Base-by-base conservation (phyloP, 2,888 invertebrate genomes). In the Drosophila parthenogenetica region DNA sequence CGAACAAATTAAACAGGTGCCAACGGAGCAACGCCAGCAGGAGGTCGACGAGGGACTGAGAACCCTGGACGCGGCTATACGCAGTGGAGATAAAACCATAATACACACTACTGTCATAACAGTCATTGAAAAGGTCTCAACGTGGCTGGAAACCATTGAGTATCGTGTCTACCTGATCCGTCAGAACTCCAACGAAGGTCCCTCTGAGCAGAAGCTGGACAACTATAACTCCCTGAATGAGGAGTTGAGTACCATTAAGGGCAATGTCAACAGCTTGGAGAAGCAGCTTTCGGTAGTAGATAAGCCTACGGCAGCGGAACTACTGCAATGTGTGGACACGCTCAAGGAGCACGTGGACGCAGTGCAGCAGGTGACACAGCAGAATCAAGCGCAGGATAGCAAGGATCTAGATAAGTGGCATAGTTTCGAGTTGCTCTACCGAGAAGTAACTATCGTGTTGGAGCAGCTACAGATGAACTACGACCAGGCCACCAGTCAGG, bases 81-180 rank as follows among this genome's bases (percentile, higher is more conserved):
- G 94, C 51, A 92, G 91, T 69, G 93, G 94, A 40, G 94, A 96
- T 89, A 92, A 93, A 3, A 91, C 92, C 0, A 92, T 94, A 13
- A 94, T 95, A 42, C 96, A 96, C 90, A 95, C 94, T 79, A 95
- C 94, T 43, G 93, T 97, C 11, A 94, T 96, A 10, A 94, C 95
- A 19, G 94, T 96, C 0, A 95, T 97, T 49, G 96, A 97, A 91
- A 96, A 95, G 0, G 95, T 97, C 43, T 96, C 96, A 0, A 95
- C 95, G 13, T 97, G 97, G 96, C 91, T 97, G 45, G 96, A 97
- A 92, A 96, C 96, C 25, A 96, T 97, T 66, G 96, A 97, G 90
- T 96, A 96, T 79, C 94, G 95, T 81, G 95, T 97, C 49, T 95
- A 94, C 81, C 90, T 94, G 22, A 94, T 93, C 68, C 90, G 93